These are phyloP conservation scores for Halcyon malimbica DNA, from an alignment of 2,113 vertebrate genomes.

Conservation along the genomic window DNA sequence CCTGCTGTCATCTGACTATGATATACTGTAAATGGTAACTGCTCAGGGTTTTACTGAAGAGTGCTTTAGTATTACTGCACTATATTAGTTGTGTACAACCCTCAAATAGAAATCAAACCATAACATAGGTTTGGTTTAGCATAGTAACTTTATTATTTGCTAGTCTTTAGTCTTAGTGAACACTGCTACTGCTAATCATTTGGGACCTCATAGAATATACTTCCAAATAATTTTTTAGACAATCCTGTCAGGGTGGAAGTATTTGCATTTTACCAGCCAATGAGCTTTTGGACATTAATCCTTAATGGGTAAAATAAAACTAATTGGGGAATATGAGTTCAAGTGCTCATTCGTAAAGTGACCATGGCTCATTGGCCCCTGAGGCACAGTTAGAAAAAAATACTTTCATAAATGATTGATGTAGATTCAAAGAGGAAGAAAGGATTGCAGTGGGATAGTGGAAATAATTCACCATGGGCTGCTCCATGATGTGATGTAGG, in stretches of 20 bases:
- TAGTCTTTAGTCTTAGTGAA: conserved; percentile 40
- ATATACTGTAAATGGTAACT: conserved; percentile 78
- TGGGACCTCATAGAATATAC: background rate
- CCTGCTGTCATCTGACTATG: conserved; percentile 81
- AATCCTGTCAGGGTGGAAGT: conserved; percentile 17
- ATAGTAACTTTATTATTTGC: conserved; percentile 62
- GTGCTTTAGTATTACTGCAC: conserved; percentile 70
- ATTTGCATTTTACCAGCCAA: conserved; percentile 12
- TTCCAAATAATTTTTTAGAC: conserved; percentile 38
- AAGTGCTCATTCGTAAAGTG: conserved; percentile 26
- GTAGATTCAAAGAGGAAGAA: background rate
- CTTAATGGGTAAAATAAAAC: conserved; percentile 62
- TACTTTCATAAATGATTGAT: conserved; percentile 26
- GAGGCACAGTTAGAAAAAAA: conserved; percentile 25
- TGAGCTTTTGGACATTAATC: conserved; percentile 46
- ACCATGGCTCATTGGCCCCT: conserved; percentile 27
- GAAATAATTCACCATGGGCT: background rate
- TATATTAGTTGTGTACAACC: conserved; percentile 72
- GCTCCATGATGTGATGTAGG: background rate
- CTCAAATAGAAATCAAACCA: conserved; percentile 72
- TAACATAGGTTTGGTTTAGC: conserved; percentile 43
- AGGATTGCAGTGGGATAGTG: background rate
- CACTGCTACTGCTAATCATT: background rate
- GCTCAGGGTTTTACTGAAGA: conserved; percentile 75
- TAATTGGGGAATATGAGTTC: conserved; percentile 52